These are phyloP conservation scores for Muschampia plurimacula DNA, from an alignment of 2,888 invertebrate genomes.

Conservation along the genomic window DNA sequence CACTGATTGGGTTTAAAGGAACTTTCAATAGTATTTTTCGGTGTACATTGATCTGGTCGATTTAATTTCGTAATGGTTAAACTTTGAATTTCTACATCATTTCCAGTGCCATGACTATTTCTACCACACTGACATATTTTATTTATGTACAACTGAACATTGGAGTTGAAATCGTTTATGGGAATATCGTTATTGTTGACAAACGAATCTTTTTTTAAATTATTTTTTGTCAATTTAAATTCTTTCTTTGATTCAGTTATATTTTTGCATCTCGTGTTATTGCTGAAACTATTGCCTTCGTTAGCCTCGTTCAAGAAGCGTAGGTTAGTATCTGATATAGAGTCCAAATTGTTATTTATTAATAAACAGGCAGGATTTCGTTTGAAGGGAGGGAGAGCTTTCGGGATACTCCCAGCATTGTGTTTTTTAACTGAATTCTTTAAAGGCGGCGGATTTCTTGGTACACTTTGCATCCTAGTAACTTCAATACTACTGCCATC, in stretches of 20 bases:
- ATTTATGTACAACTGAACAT: background rate
- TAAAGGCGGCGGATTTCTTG: background rate
- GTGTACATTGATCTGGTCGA: background rate
- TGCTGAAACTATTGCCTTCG: background rate
- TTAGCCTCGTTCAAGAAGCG: background rate
- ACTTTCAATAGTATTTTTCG: background rate
- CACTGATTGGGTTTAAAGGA: background rate
- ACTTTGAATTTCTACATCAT: slow-evolving; percentile 20
- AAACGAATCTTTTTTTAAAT: background rate
- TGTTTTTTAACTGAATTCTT: background rate
- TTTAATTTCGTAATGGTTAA: slow-evolving; percentile 20
- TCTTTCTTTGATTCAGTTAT: background rate
- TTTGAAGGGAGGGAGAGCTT: background rate
- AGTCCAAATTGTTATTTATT: background rate
- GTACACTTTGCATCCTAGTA: background rate
- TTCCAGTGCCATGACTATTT: background rate
- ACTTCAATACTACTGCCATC: background rate
- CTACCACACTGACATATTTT: background rate
- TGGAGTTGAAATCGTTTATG: background rate
- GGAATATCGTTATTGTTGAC: background rate
- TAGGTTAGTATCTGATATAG: background rate
- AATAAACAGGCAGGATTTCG: background rate
- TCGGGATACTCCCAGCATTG: background rate
- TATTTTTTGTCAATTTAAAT: background rate
- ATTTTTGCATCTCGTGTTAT: background rate